Evolutionary conservation across 2,113 vertebrate species (phyloP), one percentile per base, ranked within the genome.

Genomic region (Heptranchias perlo): DNA sequence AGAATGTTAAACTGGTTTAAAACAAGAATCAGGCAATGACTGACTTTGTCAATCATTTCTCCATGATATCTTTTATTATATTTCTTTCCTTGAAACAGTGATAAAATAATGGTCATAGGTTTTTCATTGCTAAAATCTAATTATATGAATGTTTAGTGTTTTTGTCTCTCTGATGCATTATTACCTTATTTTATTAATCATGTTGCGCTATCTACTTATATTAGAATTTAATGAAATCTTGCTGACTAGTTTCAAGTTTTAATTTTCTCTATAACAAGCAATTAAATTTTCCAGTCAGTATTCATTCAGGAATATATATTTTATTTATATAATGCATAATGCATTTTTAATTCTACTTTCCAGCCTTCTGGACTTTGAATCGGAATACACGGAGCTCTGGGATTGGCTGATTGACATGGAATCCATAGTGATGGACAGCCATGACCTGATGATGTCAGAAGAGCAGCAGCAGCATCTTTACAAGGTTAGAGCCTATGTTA

Each of bases 401-500:
- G 99, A 99, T 98, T 99, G 99, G 99, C 98, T 99, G 98, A 99
- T 99, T 98, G 99, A 99, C 98, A 99, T 99, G 99, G 99, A 99
- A 97, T 99, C 99, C 97, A 98, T 99, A 0, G 98, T 99, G 97
- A 99, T 98, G 96, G 99, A 99, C 98, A 99, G 98, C 97, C 98
- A 99, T 96, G 98, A 99, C 98, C 98, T 99, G 98, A 98, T 99
- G 98, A 99, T 99, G 98, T 99, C 99, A 98, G 99, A 99, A 97
- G 99, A 99, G 97, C 99, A 99, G 98, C 98, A 98, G 97, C 98
- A 98, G 97, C 99, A 99, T 97, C 98, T 99, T 97, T 99, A 98
- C 98, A 99, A 99, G 99, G 99, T 99, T 97, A 98, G 97, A 16
- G 76, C 97, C 97, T 96, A 97, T 31, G 96, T 98, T 97, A 97